phyloP scores from a whole-genome alignment of 2,113 vertebrate genomes.

The Ptilonorhynchus violaceus region DNA sequence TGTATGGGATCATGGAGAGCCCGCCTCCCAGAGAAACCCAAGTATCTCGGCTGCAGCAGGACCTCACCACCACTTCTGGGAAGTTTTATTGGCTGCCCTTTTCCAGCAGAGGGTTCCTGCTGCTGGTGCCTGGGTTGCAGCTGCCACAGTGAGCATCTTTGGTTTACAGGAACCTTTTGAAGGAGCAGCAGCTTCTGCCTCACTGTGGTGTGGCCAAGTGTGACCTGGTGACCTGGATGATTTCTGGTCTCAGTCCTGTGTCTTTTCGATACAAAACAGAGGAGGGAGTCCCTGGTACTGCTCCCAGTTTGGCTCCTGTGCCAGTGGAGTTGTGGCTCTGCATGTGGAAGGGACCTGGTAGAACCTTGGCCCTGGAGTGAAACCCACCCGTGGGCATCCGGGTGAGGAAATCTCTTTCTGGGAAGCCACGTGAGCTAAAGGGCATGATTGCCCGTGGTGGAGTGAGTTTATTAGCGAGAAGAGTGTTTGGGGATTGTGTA shows the following conservation, averaged over 20 bases:
- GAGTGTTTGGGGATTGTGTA: background rate
- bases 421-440: accelerated
- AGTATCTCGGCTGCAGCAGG: background rate
- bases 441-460: too few species aligned
- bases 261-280: accelerated
- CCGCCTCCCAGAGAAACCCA: background rate
- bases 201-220: background rate
- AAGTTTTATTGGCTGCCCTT: background rate
- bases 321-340: background rate
- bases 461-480: background rate
- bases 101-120: background rate
- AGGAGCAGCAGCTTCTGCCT: background rate
- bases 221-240: background rate
- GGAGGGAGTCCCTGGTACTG: accelerated
- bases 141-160: background rate
- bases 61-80: background rate
- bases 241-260: background rate
- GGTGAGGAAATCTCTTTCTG: background rate
- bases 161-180: background rate
- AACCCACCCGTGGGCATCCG: background rate
- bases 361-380: background rate
- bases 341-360: background rate
- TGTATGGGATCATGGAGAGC: background rate
- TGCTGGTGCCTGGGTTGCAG: background rate
- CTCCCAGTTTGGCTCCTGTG: background rate